Base-by-base conservation (phyloP, 2,797 vertebrate species). In the Sylvia borin region DNA sequence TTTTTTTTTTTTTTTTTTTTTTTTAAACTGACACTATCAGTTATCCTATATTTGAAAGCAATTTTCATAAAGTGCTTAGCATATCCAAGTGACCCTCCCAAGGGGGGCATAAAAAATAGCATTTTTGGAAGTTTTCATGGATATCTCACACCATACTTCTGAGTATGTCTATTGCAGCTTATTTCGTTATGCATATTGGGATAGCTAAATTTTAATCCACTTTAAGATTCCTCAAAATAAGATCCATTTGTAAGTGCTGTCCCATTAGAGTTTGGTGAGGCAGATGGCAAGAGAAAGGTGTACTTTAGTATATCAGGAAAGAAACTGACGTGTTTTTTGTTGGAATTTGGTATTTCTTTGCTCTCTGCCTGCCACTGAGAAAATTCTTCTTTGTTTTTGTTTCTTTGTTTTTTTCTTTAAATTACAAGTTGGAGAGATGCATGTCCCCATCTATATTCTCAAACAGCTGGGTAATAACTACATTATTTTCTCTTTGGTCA, bases 241-340 rank as follows among this genome's bases (percentile, higher is more conserved):
- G 10, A 21, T 75, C 12, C 7, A 20, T 60, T 62, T 77, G 5
- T 55, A 51, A 54, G 17, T 51, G 27, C 25, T 43, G 8, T 18
- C 42, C 19, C 54, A 4, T 73, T 51, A 68, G n/a, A 66, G 13
- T 22, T 34, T 71, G 6, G 12, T 86, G 32, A 67, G 65, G 34
- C 14, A 84, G 31, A n/a, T 24, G 70, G n/a, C 17, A 61, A 93
- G 45, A 45, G 22, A 77, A 88, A 47, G 9, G 2, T 5, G 0
- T 43, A 29, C 4, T 55, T 75, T n/a, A 48, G 22, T 27, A 50
- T 2, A 58, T 7, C 10, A 26, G 27, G 32, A 10, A 14, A 65
- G 32, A 45, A 5, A 0, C 0, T 13, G 15, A 17, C 4, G 11
- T 3, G 55, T 42, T 93, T 83, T 57, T 13, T 43, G 1, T 20